A percentile compares a stretch with the other conserved stretches of the same genome.
These are phyloP conservation scores for Andrena hattorfiana DNA, from an alignment of 2,888 invertebrate species.

Conservation along the genomic window DNA sequence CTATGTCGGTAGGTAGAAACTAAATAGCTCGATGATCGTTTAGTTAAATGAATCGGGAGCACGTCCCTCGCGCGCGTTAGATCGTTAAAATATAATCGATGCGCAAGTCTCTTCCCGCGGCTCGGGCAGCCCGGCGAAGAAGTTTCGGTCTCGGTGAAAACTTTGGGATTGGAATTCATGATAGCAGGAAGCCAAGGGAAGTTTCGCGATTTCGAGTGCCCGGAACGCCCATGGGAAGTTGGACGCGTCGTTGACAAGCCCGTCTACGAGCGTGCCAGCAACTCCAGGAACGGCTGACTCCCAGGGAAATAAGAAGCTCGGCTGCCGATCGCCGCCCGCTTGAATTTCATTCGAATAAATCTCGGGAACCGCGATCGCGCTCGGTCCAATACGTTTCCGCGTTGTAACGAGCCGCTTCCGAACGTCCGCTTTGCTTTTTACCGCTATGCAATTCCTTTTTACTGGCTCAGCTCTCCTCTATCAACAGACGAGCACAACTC, in stretches of 20 bases:
- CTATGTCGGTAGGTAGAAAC: no score
- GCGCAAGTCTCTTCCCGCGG: background rate
- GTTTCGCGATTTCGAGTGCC: constrained; percentile 53
- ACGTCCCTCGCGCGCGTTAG: background rate
- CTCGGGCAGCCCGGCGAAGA: constrained; percentile 3
- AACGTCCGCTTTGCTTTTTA: background rate
- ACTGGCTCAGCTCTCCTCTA: no score
- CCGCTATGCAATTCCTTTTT: no score
- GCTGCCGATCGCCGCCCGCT: background rate
- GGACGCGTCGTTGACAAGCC: constrained; percentile 28
- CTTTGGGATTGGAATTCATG: constrained; percentile 59
- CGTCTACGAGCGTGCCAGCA: constrained; percentile 14
- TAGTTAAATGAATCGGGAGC: no score
- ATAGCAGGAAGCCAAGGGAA: constrained; percentile 38
- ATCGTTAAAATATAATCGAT: constrained; percentile 1
- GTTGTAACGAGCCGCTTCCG: constrained; percentile 4
- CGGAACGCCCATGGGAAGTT: constrained; percentile 30
- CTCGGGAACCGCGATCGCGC: background rate
- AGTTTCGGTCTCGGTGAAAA: constrained; percentile 42
- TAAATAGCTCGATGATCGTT: no score
- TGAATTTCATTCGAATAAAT: background rate
- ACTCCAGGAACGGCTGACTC: background rate
- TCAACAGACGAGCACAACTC: no score
- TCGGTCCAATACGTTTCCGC: background rate
- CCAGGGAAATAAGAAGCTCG: constrained; percentile 7